These are phyloP conservation scores for Rhynchomys soricoides DNA, from an alignment of 2,113 vertebrate genomes.

Conservation along the genomic window DNA sequence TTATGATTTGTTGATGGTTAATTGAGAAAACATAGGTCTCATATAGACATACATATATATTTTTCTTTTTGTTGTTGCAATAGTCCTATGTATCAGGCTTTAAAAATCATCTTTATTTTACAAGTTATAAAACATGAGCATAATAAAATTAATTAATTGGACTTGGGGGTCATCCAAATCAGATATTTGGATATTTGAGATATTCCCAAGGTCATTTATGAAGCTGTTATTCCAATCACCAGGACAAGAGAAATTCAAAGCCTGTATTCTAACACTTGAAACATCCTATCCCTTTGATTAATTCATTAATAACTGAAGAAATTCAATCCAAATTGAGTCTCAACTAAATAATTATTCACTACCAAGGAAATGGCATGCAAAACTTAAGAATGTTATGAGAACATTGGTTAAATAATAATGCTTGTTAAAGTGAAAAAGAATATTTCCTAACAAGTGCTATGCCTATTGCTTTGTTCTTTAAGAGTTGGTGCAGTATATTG, in stretches of 20 bases:
- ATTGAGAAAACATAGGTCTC: not conserved
- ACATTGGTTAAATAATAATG: not conserved
- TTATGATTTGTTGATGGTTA: slow-evolving; percentile 17
- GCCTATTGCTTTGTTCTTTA: slow-evolving; percentile 10
- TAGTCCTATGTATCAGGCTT: not conserved
- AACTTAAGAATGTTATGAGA: not conserved
- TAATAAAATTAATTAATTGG: not conserved
- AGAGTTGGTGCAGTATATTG: not conserved
- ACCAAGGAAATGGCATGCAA: not conserved
- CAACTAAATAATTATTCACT: not conserved
- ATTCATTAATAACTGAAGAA: slow-evolving; percentile 25
- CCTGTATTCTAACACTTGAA: not conserved
- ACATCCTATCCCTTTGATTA: not conserved
- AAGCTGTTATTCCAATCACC: not conserved
- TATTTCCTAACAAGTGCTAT: not conserved
- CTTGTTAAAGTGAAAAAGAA: not conserved
- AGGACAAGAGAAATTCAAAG: not conserved
- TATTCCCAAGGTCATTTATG: not conserved
- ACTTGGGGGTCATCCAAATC: not conserved
- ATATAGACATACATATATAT: not conserved
- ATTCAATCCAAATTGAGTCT: not conserved
- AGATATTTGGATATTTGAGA: not conserved
- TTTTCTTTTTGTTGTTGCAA: not conserved
- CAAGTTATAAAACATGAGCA: not conserved
- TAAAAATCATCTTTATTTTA: slow-evolving; percentile 14